Evolutionary conservation across 1,140 invertebrate species (phyloP).

Genomic region (Tribolium castaneum): DNA sequence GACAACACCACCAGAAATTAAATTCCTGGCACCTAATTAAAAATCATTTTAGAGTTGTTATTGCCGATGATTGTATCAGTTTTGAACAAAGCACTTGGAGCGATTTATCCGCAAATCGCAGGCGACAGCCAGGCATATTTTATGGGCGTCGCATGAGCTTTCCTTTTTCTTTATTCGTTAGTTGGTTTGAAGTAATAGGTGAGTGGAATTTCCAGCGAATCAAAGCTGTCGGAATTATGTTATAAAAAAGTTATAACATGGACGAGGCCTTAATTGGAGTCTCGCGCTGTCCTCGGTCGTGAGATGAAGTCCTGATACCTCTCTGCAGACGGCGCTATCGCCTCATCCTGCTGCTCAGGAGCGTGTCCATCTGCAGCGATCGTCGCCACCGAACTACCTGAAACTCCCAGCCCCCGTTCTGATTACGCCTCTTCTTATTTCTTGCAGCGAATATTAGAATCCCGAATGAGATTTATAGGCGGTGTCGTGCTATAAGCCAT

Average conservation of each 20-base stretch:
- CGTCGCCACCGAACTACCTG: constrained; percentile 20
- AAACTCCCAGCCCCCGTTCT: constrained; percentile 12
- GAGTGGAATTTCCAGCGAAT: background rate
- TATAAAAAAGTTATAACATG: constrained; percentile 24
- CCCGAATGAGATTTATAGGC: constrained; percentile 61
- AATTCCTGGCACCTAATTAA: too few species aligned
- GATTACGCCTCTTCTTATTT: constrained; percentile 37
- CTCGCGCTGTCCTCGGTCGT: constrained; percentile 3
- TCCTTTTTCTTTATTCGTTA: too few species aligned
- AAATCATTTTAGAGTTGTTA: too few species aligned
- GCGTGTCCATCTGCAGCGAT: constrained; percentile 29
- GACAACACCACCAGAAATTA: too few species aligned
- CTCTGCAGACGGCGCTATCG: constrained; percentile 20
- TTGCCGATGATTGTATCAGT: too few species aligned
- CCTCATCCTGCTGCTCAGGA: constrained; percentile 16
- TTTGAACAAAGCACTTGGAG: too few species aligned
- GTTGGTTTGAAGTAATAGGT: background rate
- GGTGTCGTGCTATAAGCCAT: constrained; percentile 61
- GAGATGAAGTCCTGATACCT: constrained; percentile 37
- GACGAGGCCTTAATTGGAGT: constrained; percentile 28
- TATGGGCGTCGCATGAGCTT: too few species aligned
- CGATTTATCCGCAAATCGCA: too few species aligned
- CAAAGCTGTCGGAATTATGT: background rate
- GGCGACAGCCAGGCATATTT: too few species aligned
- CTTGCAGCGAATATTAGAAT: constrained; percentile 59